These are phyloP conservation scores for Holothuria glaberrima DNA, from an alignment of 35 echinoderm and acorn worm species.

Conservation along the genomic window DNA sequence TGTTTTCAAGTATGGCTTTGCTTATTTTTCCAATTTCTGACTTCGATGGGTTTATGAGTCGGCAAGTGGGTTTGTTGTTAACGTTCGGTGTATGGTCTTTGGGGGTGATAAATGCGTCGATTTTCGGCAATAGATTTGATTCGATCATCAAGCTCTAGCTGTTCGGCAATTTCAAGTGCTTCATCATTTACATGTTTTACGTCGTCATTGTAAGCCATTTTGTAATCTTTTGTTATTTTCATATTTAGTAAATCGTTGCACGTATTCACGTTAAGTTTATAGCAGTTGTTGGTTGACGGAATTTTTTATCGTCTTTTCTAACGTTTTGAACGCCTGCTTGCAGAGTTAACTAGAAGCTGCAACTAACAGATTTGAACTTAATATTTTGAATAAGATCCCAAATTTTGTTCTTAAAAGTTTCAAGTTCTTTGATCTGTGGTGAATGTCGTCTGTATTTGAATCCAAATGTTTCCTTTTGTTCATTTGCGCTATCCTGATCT, in stretches of 20 bases:
- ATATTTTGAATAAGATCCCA: background rate
- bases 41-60: too few species aligned
- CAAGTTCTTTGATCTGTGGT: background rate
- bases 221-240: background rate
- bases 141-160: too few species aligned
- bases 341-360: background rate
- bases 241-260: background rate
- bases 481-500: background rate
- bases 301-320: background rate
- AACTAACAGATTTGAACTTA: background rate
- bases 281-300: background rate
- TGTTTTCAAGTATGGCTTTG: too few species aligned
- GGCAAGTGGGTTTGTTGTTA: too few species aligned
- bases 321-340: background rate
- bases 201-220: too few species aligned
- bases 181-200: too few species aligned
- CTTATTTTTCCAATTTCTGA: too few species aligned
- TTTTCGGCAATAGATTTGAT: too few species aligned
- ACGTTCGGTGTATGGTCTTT: too few species aligned
- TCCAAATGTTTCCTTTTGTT: conserved; percentile 13
- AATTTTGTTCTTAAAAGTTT: background rate
- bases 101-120: too few species aligned
- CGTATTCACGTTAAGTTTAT: background rate
- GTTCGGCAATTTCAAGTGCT: too few species aligned
- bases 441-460: background rate